Evolutionary conservation across 2,113 vertebrate species (phyloP), one percentile per base, ranked within the genome.

Genomic region (human): DNA sequence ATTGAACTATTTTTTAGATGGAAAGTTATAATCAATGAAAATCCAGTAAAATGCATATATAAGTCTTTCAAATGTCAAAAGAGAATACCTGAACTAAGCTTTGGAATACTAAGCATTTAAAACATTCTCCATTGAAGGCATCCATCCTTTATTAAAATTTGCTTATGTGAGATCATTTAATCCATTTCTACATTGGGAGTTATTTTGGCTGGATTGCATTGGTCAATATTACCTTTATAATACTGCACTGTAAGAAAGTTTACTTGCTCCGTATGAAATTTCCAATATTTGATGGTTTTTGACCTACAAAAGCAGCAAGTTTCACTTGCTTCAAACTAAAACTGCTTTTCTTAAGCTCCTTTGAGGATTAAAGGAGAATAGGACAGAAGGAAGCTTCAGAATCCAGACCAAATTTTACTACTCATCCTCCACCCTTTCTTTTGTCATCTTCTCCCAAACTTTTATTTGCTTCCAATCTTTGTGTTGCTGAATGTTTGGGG

Each of bases 11-110:
- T 97, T 97, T 95, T 91, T 57, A 97, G 32, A 91, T 86, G 59
- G 89, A 76, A 98, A 96, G 64, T 96, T 96, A 93, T 96, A 97
- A 96, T 98, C 97, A 93, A 97, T 97, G 78, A 91, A 93, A 98
- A 98, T 89, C 48, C 61, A 96, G 84, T 98, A 86, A 97, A 94
- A 97, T 96, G 35, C 48, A 89, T 90, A 90, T 75, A 70, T 64
- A 94, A 94, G 82, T 85, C 72, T 86, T 93, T 97, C 90, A 94
- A 97, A 98, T 97, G 90, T 98, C 95, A 93, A 82, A 89, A 75
- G 85, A 91, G 95, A 90, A 11, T 95, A 57, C 75, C 76, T 80
- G 16, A 78, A 80, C 57, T 84, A 92, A 55, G 18, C 55, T 83
- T 75, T 92, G 43, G n/a, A 90, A 94, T 93, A 83, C 27, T 64